A percentile compares a stretch with the other conserved stretches of the same genome.
Evolutionary conservation across 2,113 vertebrate genomes (phyloP).

Genomic region (Manacus vitellinus): DNA sequence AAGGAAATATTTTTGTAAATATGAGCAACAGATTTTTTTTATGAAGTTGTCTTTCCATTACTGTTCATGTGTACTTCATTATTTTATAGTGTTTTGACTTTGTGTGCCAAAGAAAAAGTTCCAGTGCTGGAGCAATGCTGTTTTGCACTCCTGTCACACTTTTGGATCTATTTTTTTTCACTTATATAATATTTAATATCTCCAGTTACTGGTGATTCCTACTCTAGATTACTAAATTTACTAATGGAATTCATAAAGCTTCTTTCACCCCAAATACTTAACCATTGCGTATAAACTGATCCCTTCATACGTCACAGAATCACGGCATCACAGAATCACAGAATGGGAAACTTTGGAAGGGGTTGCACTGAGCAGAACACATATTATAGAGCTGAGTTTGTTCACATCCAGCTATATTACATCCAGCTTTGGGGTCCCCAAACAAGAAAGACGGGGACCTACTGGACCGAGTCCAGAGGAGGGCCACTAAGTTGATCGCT

Average conservation of each 20-base stretch:
- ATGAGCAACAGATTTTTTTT: fast-evolving
- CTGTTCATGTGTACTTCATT: neutral
- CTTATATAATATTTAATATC: neutral
- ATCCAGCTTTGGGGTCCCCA: neutral
- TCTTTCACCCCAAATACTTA: neutral
- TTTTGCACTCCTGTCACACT: neutral
- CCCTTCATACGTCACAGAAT: neutral
- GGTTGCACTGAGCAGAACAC: neutral
- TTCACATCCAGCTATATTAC: neutral
- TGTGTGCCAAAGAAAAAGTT: neutral
- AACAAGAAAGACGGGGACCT: neutral
- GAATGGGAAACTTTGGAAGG: neutral
- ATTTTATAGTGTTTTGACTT: neutral
- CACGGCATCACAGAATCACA: too few relatives aligned
- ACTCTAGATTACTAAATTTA: neutral
- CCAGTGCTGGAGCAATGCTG: neutral
- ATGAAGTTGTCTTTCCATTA: neutral
- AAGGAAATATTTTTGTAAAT: neutral
- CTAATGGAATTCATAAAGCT: neutral
- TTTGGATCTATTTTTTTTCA: neutral
- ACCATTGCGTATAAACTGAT: neutral
- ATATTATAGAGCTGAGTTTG: neutral
- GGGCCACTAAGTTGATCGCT: neutral
- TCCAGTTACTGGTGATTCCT: neutral
- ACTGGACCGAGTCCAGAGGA: neutral